Conservation (phyloP, 2,888 invertebrate genomes). For the Parthenolecanium corni region DNA sequence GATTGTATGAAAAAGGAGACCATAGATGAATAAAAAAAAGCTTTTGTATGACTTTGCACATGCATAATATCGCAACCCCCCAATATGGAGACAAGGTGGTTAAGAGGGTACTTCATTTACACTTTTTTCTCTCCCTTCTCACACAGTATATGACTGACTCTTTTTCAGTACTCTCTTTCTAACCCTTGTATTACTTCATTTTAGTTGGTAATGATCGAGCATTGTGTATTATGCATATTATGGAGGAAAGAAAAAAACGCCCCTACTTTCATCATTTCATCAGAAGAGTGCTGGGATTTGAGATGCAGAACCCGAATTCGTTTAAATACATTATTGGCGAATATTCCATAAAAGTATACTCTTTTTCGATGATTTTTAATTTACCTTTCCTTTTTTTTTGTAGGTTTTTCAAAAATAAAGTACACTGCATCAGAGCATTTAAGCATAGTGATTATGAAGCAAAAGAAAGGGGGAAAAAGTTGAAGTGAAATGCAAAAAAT, state of each 20-base stretch:
- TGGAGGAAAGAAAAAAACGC: conserved; percentile 6
- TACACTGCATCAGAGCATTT: neutral
- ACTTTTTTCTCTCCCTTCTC: conserved; percentile 8
- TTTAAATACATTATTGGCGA: conserved; percentile 22
- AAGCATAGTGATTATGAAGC: conserved; percentile 1
- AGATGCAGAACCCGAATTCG: conserved; percentile 12
- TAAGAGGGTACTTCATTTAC: conserved; percentile 24
- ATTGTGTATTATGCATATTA: conserved; percentile 19
- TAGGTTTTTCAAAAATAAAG: neutral
- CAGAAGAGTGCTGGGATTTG: conserved; percentile 9
- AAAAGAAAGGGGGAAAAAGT: neutral
- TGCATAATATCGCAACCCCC: conserved; percentile 19
- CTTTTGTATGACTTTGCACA: conserved; percentile 23
- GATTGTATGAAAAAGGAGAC: conserved; percentile 21
- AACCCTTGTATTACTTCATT: conserved; percentile 1
- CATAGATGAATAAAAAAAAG: conserved; percentile 9
- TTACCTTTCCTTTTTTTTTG: conserved; percentile 8
- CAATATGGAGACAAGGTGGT: neutral
- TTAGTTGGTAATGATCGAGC: conserved; percentile 24
- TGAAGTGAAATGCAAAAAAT: neutral
- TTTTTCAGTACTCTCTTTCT: neutral
- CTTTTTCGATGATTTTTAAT: conserved; percentile 10
- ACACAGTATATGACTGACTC: neutral
- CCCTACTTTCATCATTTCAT: conserved; percentile 20
- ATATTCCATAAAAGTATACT: conserved; percentile 17